Evolutionary conservation across 2,113 vertebrate genomes (phyloP), one percentile per base, ranked within the genome.

Genomic region (Ivindomyrus marchei): DNA sequence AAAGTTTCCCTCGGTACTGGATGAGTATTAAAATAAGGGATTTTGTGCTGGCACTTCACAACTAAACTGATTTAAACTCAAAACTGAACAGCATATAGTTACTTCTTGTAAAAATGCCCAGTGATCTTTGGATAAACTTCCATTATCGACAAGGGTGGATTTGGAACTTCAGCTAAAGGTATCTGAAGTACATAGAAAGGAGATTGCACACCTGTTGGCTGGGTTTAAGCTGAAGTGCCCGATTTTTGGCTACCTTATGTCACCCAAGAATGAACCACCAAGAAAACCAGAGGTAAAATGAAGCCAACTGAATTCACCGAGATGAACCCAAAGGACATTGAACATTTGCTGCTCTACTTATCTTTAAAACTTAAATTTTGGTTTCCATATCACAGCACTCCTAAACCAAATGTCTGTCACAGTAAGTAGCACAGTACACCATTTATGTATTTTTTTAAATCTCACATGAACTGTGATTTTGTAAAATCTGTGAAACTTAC

Each of bases 271-370:
- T 42, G 15, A 80, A 42, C 36, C 74, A 39, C 13, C 70, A 77
- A 10, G 11, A 36, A 17, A 77, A 77, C 70, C 70, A 4, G 1
- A 4, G 70, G 70, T 9, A 17, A 39, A 80, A 80, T 36, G 39
- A 42, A 80, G 74, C 36, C 74, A 42, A 42, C 36, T 3, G 36
- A 42, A 77, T 17, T 77, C 70, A 77, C 70, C 0, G 4, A 77
- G 70, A 42, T 11, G 49, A 80, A 89, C 90, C 91, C 86, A 90
- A 89, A 91, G 90, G 87, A 49, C 4, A 85, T 4, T 85, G 46
- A 3, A 85, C 15, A 47, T 49, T 24, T 10, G 24, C 45, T 4
- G 8, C 42, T 27, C 24, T 49, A 27, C 15, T 85, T 46, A 85
- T 85, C 46, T n/a, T 49, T 49, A 49, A 49, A 85, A 45, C 47